Percentiles rank a stretch among this genome's conserved stretches.
phyloP scores from a whole-genome alignment of 2,113 vertebrate species.

The Panthera tigris region DNA sequence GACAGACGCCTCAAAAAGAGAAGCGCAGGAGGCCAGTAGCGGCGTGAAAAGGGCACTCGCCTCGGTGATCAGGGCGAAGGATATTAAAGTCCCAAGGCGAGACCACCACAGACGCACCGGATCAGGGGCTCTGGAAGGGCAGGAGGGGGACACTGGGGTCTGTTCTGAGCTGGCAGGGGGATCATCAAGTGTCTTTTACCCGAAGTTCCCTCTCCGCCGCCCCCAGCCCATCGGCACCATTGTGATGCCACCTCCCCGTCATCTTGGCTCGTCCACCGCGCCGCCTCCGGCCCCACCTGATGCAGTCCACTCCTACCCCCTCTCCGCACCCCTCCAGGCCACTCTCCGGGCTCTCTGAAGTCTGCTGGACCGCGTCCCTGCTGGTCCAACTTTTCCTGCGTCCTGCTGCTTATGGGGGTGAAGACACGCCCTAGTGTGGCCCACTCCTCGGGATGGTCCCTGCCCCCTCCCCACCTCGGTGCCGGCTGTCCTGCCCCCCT shows the following conservation, averaged over 20 bases:
- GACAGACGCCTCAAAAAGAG: background rate
- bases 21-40: background rate
- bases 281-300: background rate
- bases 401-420: background rate
- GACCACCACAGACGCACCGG: background rate
- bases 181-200: too few relatives aligned
- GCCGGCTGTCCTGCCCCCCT: background rate
- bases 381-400: background rate
- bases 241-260: background rate
- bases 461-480: background rate
- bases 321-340: background rate
- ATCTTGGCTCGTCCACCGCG: too few relatives aligned
- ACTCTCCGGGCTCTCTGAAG: too few relatives aligned
- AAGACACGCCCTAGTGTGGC: background rate
- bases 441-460: background rate
- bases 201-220: background rate
- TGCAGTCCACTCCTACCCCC: rapidly evolving
- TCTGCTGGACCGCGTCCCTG: rapidly evolving
- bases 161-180: background rate
- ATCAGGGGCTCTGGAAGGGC: background rate
- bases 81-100: background rate
- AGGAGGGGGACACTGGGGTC: background rate
- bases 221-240: background rate
- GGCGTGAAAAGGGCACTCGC: too few relatives aligned
- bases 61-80: too few relatives aligned